Percentiles rank a stretch among this genome's conserved stretches.
phyloP scores from a whole-genome alignment of 2,888 invertebrate species.

The Eristalis intricaria region DNA sequence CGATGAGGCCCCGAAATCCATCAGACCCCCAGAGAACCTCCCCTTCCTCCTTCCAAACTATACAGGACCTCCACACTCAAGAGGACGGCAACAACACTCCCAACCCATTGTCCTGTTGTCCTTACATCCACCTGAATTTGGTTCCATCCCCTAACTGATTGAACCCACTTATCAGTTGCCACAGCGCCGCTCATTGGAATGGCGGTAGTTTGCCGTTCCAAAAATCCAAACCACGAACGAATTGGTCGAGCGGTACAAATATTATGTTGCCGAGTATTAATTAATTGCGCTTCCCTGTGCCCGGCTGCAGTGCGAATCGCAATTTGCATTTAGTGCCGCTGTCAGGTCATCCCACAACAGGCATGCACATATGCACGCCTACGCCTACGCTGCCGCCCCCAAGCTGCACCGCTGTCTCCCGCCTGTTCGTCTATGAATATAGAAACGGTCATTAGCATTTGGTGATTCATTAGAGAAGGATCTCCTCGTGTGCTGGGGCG shows the following conservation, averaged over 20 bases:
- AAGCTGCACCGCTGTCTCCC: too few relatives aligned
- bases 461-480: conserved; percentile 27
- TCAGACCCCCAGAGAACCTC: too few relatives aligned
- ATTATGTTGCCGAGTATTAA: not conserved
- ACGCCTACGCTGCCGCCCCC: not conserved
- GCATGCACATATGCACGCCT: not conserved
- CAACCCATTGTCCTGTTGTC: too few relatives aligned
- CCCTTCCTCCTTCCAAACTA: too few relatives aligned
- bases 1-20: too few relatives aligned
- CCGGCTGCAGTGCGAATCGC: not conserved
- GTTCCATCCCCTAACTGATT: not conserved
- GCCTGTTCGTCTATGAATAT: conserved; percentile 16
- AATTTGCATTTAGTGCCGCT: conserved; percentile 35
- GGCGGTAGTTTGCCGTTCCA: not conserved
- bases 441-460: conserved; percentile 46
- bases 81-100: too few relatives aligned
- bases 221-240: not conserved
- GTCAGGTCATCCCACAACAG: not conserved
- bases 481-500: not conserved
- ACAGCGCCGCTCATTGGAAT: not conserved
- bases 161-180: not conserved
- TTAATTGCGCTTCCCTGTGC: not conserved
- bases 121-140: not conserved
- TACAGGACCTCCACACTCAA: too few relatives aligned
- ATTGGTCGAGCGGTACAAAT: not conserved